Evolutionary conservation across 2,888 invertebrate genomes (phyloP), one percentile per base, ranked within the genome.

Genomic region (Diloba caeruleocephala): DNA sequence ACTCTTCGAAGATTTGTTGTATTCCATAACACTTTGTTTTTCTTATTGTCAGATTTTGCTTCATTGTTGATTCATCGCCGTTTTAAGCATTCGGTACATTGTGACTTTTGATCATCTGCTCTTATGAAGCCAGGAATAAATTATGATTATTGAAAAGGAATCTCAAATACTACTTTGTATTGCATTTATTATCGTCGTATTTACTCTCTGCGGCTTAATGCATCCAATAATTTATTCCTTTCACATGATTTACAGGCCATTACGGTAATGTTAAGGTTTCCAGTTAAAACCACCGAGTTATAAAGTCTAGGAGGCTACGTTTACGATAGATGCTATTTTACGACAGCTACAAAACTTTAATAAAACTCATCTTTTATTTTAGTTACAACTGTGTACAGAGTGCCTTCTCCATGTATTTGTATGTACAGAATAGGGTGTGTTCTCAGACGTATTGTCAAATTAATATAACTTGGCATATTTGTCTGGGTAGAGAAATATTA

Each of bases 311-410:
- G 74, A 84, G 79, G 74, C 74, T 82, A 78, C 78, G 54, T 87
- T 89, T 87, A 88, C 84, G 85, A 87, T 81, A 84, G 73, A 82
- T 82, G 79, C 75, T 82, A 81, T 79, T 89, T 88, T 85, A 88
- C 81, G 84, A 83, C 78, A 61, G 71, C 74, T 81, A 81, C 79
- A 80, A 80, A 78, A 79, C 74, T 76, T 79, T 79, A 78, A 81
- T 80, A 81, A 80, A 77, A 76, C 54, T 64, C 63, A 64, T 60
- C 52, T 78, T 81, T 81, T 79, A 78, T 81, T 82, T 81, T 79
- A 73, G 75, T 81, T 69, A 73, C 68, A 62, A 77, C 67, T 71
- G 64, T 71, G 63, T 76, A 69, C 57, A 67, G 52, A 64, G 75
- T 79, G 74, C 41, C 54, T 58, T 29, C 51, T 52, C 60, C 50